Base-by-base conservation (phyloP, 1,140 invertebrate species). In the Araneus ventricosus region DNA sequence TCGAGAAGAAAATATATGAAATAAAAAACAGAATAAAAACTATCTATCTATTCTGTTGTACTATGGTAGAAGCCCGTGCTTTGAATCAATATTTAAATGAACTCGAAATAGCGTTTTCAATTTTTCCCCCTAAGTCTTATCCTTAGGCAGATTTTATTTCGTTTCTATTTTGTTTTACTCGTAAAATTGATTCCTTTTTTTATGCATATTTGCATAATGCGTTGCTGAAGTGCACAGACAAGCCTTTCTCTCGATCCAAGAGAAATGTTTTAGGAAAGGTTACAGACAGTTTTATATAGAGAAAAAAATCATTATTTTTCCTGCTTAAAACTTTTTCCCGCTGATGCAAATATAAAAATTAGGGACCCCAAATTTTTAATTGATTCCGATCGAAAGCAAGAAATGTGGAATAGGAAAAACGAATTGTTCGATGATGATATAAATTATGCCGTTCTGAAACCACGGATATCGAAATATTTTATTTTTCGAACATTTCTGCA, bases 61-160 rank as follows among this genome's bases (percentile, higher is more conserved):
- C 52, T 57, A 79, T 57, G 27, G 90, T 52, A 24, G 90, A 85
- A 41, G 82, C 82, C 57, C 41, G 92, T 45, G 86, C 80, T 67
- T 93, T 93, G 92, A 93, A 93, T 93, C 92, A 93, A 93, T 93
- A 93, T 93, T 93, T 93, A 93, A 93, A 93, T 93, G 92, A 93
- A 93, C 92, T 93, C 92, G 92, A 93, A 93, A 93, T 93, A 86
- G 86, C 92, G 87, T 93, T 93, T 93, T 93, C 92, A 93, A 88
- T 93, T 93, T 93, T 93, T 93, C 61, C 85, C 79, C 87, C 92
- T 84, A 61, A 89, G 87, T 93, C 92, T 89, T 89, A 93, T 88
- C 87, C 87, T 93, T 82, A 45, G 86, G 86, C 92, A 82, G 92
- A 79, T 88, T 93, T 93, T 93, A 93, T 93, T 89, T 93, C 87